phyloP scores from a whole-genome alignment of 2,113 vertebrate species.

The Alectura lathami region DNA sequence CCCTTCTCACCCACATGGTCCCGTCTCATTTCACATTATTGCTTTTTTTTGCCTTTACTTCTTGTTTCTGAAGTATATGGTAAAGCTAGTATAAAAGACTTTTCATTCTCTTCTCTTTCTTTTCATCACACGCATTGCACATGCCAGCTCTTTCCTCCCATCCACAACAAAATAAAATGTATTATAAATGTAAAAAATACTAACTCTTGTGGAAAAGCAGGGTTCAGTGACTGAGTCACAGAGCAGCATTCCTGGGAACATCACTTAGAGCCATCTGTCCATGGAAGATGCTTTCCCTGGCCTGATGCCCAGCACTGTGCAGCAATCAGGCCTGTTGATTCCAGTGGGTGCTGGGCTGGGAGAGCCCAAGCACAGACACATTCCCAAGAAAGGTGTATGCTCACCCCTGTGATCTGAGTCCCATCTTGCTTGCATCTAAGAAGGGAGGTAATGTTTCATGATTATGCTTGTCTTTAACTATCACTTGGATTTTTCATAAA shows the following conservation, averaged over 20 bases:
- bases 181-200: neutral
- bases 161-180: neutral
- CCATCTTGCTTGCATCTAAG: neutral
- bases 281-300: neutral
- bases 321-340: neutral
- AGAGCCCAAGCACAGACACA: neutral
- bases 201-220: fast-evolving
- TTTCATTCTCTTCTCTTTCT: neutral
- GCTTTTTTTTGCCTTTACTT: neutral
- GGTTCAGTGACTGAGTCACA: neutral
- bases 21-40: neutral
- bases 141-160: neutral
- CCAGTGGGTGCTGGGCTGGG: neutral
- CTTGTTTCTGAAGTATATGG: neutral
- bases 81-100: neutral
- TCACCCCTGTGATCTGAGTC: neutral
- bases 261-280: neutral
- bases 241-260: neutral
- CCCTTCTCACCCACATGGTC: neutral
- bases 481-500: neutral
- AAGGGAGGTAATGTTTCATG: neutral
- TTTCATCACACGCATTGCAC: fast-evolving
- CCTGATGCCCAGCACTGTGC: neutral
- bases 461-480: fast-evolving
- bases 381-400: neutral